Base-by-base conservation (phyloP, 1,140 invertebrate species). In the Gryllus bimaculatus region DNA sequence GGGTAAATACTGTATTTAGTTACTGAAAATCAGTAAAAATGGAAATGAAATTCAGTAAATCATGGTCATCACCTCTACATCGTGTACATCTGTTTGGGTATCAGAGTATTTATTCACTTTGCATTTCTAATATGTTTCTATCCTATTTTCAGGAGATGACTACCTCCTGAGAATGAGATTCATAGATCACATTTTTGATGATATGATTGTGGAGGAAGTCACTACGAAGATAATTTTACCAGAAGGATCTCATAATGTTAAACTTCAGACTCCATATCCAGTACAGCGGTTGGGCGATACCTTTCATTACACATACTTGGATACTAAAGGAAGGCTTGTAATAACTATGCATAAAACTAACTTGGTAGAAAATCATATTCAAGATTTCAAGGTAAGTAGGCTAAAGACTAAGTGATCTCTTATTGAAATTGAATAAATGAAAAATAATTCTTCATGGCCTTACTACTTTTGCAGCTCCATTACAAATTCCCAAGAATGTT, bases 341-440 rank as follows among this genome's bases (percentile, higher is more conserved):
- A 90, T 99, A 76, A 90, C 93, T 13, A 88, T 98, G 18, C 89
- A 89, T 18, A 98, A 98, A 84, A 91, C 86, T 6, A 98, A 99
- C 88, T 85, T 99, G 48, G 95, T 99, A 0, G 97, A 99, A 82
- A 95, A 95, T 84, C 98, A 99, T 83, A 99, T 99, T 84, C 95
- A 98, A 86, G 94, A 96, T 85, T 89, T 93, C 84, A 86, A 89
- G 83, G 89, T 91, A 83, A 81, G 74, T 12, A 5, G 5, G 26
- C n/a, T 73, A 47, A 47, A 26, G 13, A 66, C n/a, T 78, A 47
- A 77, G 20, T 26, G 13, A 21, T 10, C 3, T 78, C 18, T 66
- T 18, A 7, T 66, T 10, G 54, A 66, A 66, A 18, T 13, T 66
- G 54, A 47, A 75, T 75, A 7, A 47, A 39, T 13, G 3, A 75